Evolutionary conservation across 2,888 invertebrate genomes (phyloP).

Genomic region (Scelioninae gen. 2): DNA sequence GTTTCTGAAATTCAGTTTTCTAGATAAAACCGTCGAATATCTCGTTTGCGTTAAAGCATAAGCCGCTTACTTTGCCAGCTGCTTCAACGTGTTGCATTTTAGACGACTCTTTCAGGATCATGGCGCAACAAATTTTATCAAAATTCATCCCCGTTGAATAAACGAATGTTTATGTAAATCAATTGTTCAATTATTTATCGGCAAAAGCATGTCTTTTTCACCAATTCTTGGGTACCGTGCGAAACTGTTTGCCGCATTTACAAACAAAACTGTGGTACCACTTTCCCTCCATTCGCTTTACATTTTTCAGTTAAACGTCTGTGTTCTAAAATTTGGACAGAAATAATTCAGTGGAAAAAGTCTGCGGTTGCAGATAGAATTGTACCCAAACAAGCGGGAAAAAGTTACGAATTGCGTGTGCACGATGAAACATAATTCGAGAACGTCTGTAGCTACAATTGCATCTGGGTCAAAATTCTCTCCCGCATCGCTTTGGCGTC

Average conservation of each 20-base stretch:
- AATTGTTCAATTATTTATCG: too few relatives aligned
- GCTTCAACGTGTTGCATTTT: not conserved
- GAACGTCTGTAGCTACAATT: conserved; percentile 49
- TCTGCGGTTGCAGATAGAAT: conserved; percentile 6
- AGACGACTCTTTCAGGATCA: not conserved
- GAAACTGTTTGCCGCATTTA: too few relatives aligned
- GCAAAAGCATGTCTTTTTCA: too few relatives aligned
- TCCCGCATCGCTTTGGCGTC: conserved; percentile 69
- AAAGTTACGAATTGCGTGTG: conserved; percentile 27
- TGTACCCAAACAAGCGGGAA: conserved; percentile 26
- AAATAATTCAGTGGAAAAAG: conserved; percentile 20
- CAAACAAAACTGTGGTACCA: too few relatives aligned
- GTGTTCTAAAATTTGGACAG: conserved; percentile 5
- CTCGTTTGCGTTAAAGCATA: not conserved
- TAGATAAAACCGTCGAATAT: not conserved
- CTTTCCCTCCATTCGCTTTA: not conserved
- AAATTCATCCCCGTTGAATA: too few relatives aligned
- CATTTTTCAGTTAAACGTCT: conserved; percentile 8
- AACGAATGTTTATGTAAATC: too few relatives aligned
- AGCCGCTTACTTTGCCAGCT: not conserved
- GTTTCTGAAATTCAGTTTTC: not conserved
- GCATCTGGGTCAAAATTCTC: conserved; percentile 72
- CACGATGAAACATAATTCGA: conserved; percentile 34
- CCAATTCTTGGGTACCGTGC: too few relatives aligned
- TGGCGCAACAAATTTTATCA: too few relatives aligned